Conservation (phyloP, 2,113 vertebrate species). For the Rafetus swinhoei region DNA sequence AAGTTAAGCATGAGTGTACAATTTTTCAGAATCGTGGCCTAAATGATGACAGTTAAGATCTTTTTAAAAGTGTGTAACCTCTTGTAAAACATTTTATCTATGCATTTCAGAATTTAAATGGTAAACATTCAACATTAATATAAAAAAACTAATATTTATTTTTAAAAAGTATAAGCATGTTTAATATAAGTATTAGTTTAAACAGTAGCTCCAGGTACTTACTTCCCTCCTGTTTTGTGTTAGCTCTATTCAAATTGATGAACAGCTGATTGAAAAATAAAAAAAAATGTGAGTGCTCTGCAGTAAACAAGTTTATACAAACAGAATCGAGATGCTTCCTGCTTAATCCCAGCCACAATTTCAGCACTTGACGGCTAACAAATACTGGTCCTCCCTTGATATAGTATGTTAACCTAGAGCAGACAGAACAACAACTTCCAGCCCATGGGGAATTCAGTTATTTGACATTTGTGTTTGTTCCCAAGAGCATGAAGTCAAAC, state of each 20-base stretch:
- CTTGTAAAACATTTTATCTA: not conserved
- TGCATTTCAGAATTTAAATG: not conserved
- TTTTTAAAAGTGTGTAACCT: not conserved
- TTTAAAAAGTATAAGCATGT: no score
- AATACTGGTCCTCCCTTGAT: not conserved
- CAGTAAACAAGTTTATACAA: not conserved
- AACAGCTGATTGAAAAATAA: conserved; percentile 75
- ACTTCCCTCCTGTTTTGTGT: conserved; percentile 91
- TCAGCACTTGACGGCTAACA: not conserved
- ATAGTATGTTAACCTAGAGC: not conserved
- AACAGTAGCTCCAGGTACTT: conserved; percentile 72
- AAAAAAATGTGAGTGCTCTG: not conserved
- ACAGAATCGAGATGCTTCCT: not conserved
- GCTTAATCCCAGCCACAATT: not conserved
- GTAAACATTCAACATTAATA: not conserved
- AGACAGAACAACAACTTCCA: not conserved
- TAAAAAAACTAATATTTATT: no score
- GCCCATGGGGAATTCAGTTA: not conserved
- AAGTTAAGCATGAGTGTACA: not conserved
- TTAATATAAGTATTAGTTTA: not conserved
- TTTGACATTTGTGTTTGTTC: not conserved
- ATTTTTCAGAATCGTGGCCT: not conserved
- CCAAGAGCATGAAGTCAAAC: not conserved
- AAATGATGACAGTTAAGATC: not conserved
- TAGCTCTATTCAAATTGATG: conserved; percentile 81